Evolutionary conservation across 2,113 vertebrate species (phyloP), one percentile per base, ranked within the genome.

Genomic region (Cheilinus undulatus): DNA sequence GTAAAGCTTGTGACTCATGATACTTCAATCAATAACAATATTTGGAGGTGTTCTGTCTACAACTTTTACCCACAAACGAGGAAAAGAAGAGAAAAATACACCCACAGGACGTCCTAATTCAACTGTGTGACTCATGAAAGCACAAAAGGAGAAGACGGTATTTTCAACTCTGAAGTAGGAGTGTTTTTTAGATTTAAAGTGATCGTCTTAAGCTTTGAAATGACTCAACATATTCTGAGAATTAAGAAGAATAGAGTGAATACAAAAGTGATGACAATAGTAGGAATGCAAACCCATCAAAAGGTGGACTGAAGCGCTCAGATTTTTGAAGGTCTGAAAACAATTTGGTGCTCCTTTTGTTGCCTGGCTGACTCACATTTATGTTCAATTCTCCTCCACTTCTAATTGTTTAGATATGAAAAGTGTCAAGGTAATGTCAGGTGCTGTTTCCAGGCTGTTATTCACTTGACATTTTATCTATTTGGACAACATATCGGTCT

Each of bases 401-500:
- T 36, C 54, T 86, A 70, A 84, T 86, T 85, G n/a, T 75, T 62
- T 24, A 51, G 46, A 76, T 68, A 73, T 76, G 48, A 78, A 82
- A 81, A 72, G 67, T 60, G 76, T 76, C 70, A 56, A 54, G 48
- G 53, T 72, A 74, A 73, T 73, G 23, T 38, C 78, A 83, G 56
- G 53, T 68, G 58, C 82, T 71, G 42, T 63, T 73, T 84, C 80
- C 83, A 52, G 51, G 74, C 73, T 79, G 65, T 84, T 85, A 75
- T 85, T 72, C 64, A 54, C 61, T 58, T 84, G 79, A 82, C 77
- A 86, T 87, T 89, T 86, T 76, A 77, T 78, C 34, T 58, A 67
- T 84, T 77, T 86, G 69, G 71, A 83, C 76, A 83, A 87, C 54
- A 54, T 66, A 57, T 71, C 72, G 69, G 54, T 80, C 72, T 63